Evolutionary conservation across 1,140 invertebrate genomes (phyloP).

Genomic region (Mamestra configurata): DNA sequence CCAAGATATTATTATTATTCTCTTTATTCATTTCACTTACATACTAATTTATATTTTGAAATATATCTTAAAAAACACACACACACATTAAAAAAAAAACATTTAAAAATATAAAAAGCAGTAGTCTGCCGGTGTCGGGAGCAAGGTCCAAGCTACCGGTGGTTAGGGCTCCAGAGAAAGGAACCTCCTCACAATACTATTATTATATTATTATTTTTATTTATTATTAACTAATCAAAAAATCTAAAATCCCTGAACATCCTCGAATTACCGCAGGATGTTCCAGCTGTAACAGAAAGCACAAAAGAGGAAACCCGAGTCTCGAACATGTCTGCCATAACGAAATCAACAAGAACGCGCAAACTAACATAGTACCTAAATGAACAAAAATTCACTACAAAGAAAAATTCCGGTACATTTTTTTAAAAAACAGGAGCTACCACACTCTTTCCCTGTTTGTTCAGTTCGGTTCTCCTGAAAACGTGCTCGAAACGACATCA

Average conservation of each 20-base stretch:
- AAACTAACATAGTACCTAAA: conserved; percentile 23
- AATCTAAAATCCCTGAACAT: not conserved
- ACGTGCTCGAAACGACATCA: conserved; percentile 38
- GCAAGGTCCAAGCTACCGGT: no score
- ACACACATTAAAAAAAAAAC: no score
- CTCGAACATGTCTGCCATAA: conserved; percentile 21
- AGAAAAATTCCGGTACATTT: conserved; percentile 35
- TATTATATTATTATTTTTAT: no score
- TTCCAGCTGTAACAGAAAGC: not conserved
- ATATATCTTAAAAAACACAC: no score
- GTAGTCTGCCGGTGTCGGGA: no score
- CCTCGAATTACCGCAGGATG: not conserved
- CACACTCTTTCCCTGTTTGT: conserved; percentile 26
- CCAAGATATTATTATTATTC: no score
- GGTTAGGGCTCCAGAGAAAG: no score
- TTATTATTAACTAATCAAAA: no score
- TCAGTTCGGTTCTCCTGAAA: not conserved
- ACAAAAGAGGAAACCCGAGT: not conserved
- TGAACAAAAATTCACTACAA: conserved; percentile 37
- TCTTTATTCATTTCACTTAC: no score
- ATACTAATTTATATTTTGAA: no score
- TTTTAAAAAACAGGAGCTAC: conserved; percentile 3
- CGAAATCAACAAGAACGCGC: conserved; percentile 29
- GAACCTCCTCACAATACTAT: no score
- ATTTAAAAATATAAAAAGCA: no score